Evolutionary conservation across 1,140 invertebrate species (phyloP).

Genomic region (Drosophila willistoni): DNA sequence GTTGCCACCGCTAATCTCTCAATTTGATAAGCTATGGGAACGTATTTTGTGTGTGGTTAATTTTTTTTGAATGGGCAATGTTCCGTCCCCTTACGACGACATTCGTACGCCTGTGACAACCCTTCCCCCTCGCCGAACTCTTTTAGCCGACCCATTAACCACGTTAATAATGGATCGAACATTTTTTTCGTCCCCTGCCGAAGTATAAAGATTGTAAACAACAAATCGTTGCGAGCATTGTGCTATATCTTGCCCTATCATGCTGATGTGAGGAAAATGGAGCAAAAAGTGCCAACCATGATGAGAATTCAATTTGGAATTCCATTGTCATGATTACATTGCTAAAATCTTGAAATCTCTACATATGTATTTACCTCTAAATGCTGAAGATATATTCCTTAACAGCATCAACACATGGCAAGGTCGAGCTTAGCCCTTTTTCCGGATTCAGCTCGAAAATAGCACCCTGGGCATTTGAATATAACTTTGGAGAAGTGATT

Average conservation of each 20-base stretch:
- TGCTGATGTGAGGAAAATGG: not conserved
- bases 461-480: too few species aligned
- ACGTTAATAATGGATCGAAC: not conserved
- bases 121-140: not conserved
- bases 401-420: not conserved
- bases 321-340: not conserved
- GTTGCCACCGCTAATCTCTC: not conserved
- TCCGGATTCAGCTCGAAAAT: too few species aligned
- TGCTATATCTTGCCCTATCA: not conserved
- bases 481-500: too few species aligned
- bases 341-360: not conserved
- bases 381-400: not conserved
- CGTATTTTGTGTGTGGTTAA: too few species aligned
- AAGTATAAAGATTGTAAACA: constrained; percentile 11
- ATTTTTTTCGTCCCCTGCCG: not conserved
- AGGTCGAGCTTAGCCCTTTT: not conserved
- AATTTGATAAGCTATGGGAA: not conserved
- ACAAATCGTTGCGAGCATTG: not conserved
- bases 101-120: not conserved
- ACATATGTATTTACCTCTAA: not conserved
- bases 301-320: not conserved
- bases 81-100: too few species aligned
- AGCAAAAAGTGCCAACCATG: not conserved
- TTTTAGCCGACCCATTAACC: not conserved
- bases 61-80: too few species aligned